These are phyloP conservation scores for Aphrocallistes beatrix DNA, from an alignment of 37 sponge, comb jelly and placozoan genomes.

Conservation along the genomic window DNA sequence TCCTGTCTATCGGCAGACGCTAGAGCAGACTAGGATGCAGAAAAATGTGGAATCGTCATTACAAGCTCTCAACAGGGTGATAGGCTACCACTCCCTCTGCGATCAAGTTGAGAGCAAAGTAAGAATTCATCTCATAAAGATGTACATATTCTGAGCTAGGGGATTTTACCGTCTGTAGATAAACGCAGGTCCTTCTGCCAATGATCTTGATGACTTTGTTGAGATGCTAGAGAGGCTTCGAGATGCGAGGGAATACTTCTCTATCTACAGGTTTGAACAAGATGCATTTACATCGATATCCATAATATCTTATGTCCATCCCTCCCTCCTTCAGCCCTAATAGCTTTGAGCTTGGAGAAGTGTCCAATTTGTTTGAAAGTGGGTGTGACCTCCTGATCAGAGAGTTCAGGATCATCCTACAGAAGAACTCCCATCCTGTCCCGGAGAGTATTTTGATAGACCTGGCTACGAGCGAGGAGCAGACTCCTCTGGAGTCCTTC, in stretches of 20 bases:
- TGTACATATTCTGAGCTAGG: not conserved
- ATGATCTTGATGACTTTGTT: not conserved
- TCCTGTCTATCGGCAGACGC: conserved; percentile 67
- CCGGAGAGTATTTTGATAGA: not conserved
- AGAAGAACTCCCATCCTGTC: not conserved
- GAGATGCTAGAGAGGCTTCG: not conserved
- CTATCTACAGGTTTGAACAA: not conserved
- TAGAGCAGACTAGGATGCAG: conserved; percentile 52
- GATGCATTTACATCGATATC: not conserved
- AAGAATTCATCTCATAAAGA: not conserved
- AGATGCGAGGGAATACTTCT: not conserved
- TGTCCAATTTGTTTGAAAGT: not conserved
- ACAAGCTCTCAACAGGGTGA: conserved; percentile 41
- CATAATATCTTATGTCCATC: not conserved
- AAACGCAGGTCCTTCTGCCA: not conserved
- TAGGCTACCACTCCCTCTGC: conserved; percentile 54
- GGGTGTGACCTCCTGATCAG: not conserved
- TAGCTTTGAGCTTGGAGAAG: not conserved
- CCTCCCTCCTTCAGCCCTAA: not conserved
- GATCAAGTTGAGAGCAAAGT: conserved; percentile 55
- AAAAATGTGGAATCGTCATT: conserved; percentile 73
- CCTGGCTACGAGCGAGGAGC: not conserved
- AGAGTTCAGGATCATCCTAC: not conserved
- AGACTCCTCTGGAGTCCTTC: not conserved
- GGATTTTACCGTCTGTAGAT: not conserved